Evolutionary conservation across 2,888 invertebrate genomes (phyloP).

Genomic region (Scrobipalpa atriplicella): DNA sequence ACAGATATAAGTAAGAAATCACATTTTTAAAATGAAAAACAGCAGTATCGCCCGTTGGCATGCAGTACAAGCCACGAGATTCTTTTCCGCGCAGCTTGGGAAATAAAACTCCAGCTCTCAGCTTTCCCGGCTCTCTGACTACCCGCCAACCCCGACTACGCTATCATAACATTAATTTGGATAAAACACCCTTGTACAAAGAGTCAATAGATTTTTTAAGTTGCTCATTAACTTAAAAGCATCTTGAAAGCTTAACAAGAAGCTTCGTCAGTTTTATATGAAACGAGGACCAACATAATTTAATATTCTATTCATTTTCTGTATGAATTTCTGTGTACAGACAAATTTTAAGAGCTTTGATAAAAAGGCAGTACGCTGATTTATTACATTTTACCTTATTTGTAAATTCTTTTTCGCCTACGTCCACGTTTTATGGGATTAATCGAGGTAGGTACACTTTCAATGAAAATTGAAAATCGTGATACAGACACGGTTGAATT

Average conservation of each 20-base stretch:
- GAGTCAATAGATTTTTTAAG: conserved; percentile 77
- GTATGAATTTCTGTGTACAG: conserved; percentile 73
- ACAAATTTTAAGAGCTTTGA: conserved; percentile 62
- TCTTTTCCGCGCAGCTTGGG: neutral
- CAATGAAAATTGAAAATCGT: conserved; percentile 13
- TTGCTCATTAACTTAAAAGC: conserved; percentile 81
- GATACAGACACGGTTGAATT: conserved; percentile 11
- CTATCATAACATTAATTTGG: conserved; percentile 50
- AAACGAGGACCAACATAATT: conserved; percentile 78
- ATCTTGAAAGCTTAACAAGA: conserved; percentile 79
- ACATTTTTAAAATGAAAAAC: conserved; percentile 21
- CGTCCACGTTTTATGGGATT: conserved; percentile 32
- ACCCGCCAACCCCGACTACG: conserved; percentile 24
- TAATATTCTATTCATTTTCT: conserved; percentile 80
- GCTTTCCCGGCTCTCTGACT: neutral
- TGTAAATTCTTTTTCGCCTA: conserved; percentile 41
- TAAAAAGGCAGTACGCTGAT: conserved; percentile 46
- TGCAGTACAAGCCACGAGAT: neutral
- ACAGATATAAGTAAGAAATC: too few relatives aligned
- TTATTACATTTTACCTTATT: conserved; percentile 46
- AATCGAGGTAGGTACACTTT: conserved; percentile 13
- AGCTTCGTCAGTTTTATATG: conserved; percentile 77
- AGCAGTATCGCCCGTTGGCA: neutral
- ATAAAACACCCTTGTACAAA: conserved; percentile 52
- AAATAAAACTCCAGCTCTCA: conserved; percentile 7